Base-by-base conservation (phyloP, 53 echinoderm and acorn worm species). In the Patiria pectinifera region DNA sequence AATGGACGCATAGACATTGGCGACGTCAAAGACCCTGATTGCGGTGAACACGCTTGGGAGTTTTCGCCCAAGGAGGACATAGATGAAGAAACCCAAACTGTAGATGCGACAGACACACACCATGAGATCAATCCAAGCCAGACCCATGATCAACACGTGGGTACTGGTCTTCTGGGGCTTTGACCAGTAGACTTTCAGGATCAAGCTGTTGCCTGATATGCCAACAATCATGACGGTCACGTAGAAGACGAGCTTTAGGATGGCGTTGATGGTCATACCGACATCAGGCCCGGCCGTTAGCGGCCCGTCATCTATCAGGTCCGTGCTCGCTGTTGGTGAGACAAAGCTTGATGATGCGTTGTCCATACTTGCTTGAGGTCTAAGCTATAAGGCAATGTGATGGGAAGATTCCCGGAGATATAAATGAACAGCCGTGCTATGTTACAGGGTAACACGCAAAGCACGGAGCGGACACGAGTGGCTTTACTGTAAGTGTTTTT, bases 191-290 rank as follows among this genome's bases (percentile, higher is more conserved):
- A 85, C 85, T 15, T 66, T 12, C 9, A 85, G 18, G 72, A 77
- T 87, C 6, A 77, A 49, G 59, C 61, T 77, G 60, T 87, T 87
- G 15, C 78, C 78, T 18, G 48, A 59, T 26, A 91, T 80, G 9
- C 76, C 78, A 21, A 91, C 11, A 5, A 91, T 13, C 16, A 91
- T 91, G 58, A 91, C 62, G 45, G 48, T 23, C 18, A 47, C 48
- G 76, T 83, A 83, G 72, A 84, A 83, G 71, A 91, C 84, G 76
- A 91, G 71, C 13, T 66, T 91, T 35, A 91, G 45, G 22, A 75
- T 85, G 74, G 83, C 60, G 72, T 84, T 91, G 26, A 91, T 71
- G 85, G 22, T 74, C 80, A 91, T 82, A 43, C 85, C 85, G 11
- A 70, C 48, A 69, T 85, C 85, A 7, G 24, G 85, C 3, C 85